A percentile compares a stretch with the other conserved stretches of the same genome.
Evolutionary conservation across 2,113 vertebrate species (phyloP).

Genomic region (Halichoeres trimaculatus): DNA sequence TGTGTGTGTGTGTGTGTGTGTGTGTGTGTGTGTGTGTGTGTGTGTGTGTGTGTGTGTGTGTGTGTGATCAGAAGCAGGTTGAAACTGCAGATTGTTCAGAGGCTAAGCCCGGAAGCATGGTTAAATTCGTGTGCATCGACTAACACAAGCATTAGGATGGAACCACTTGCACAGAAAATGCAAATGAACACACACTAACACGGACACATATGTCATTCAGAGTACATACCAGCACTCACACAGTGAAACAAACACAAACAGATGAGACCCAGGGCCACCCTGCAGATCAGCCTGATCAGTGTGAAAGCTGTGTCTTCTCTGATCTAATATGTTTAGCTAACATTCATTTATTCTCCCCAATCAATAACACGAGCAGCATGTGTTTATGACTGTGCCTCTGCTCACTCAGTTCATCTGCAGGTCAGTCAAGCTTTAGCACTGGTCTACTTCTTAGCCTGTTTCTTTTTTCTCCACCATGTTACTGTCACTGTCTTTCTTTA

Average conservation of each 20-base stretch:
- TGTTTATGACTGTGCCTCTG: slow-evolving; percentile 75
- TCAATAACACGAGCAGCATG: slow-evolving; percentile 78
- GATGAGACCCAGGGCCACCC: slow-evolving; percentile 64
- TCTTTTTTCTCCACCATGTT: slow-evolving; percentile 24
- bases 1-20: slow-evolving; percentile 45
- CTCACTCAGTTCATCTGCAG: slow-evolving; percentile 74
- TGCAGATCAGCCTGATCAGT: slow-evolving; percentile 71
- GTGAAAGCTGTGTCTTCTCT: slow-evolving; percentile 63
- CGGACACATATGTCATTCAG: slow-evolving; percentile 24
- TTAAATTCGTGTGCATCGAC: not conserved
- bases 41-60: slow-evolving; percentile 49
- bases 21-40: slow-evolving; percentile 41
- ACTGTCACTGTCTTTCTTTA: not conserved
- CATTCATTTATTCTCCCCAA: slow-evolving; percentile 78
- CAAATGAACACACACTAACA: slow-evolving; percentile 1
- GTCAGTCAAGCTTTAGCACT: slow-evolving; percentile 68
- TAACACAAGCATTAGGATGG: not conserved
- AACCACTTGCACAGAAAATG: slow-evolving; percentile 2
- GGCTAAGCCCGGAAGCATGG: slow-evolving; percentile 28
- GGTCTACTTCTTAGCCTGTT: slow-evolving; percentile 22
- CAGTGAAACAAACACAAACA: slow-evolving; percentile 62
- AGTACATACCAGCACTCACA: slow-evolving; percentile 29
- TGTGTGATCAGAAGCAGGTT: slow-evolving; percentile 48
- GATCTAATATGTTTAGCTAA: slow-evolving; percentile 83
- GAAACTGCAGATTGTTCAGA: slow-evolving; percentile 22